Base-by-base conservation (phyloP, 2,797 vertebrate genomes). In the Macropus fuliginosus region DNA sequence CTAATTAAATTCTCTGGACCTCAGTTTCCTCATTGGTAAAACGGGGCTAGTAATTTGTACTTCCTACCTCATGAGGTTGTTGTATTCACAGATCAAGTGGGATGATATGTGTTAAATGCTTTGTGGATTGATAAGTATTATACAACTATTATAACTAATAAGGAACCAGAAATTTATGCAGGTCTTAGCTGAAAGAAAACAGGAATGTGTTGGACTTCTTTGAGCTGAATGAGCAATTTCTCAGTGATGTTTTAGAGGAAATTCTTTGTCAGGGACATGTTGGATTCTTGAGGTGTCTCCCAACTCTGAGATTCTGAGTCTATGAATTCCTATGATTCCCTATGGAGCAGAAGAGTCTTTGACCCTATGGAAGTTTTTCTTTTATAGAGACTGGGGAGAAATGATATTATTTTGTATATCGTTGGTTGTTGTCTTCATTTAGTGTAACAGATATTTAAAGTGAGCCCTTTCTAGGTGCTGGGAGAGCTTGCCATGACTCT, bases 1-100 rank as follows among this genome's bases (percentile, higher is more conserved):
- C 54, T 87, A 62, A 8, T 91, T 94, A 56, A 28, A 18, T 52
- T 93, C 31, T 94, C 40, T 59, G 66, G 66, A 90, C 3, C 5
- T 18, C 92, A 46, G 59, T 54, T 94, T 74, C 12, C 56, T 96
- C 6, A 29, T 96, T 5, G 74, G 54, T 54, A 94, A 54, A 31
- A 56, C 50, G 54, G 52, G 66, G 31, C 6, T 91, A 74, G 46
- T 54, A 54, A 16, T 66, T 66, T 66, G 31, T 13, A 13, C 59
- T 66, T 34, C 59, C 59, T 66, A 66, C 1, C 13, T 66, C 59
- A 34, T 34, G 5, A 29, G 13, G 31, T 66, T 62, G 59, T 62
- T 66, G 31, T 66, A 66, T 14, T 4, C 13, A 16, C 59, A 66
- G 31, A 66, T 66, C 59, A 66, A 66, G 31, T 59, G 31, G 31